Evolutionary conservation across 2,797 vertebrate species (phyloP).

Genomic region (Podarcis lilfordi): DNA sequence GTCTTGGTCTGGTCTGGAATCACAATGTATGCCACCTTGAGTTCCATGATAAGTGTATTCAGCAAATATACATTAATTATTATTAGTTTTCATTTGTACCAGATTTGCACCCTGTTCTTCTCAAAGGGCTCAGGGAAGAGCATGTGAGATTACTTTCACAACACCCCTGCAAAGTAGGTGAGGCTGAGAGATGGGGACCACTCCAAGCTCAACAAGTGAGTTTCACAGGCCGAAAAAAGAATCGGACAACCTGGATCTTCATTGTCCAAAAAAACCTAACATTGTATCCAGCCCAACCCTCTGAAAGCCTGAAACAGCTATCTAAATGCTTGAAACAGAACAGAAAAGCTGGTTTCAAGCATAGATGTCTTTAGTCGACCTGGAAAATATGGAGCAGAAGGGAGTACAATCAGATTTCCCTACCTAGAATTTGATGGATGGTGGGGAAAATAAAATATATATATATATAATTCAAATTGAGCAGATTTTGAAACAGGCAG

Average conservation of each 20-base stretch:
- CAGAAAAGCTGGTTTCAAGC: background rate
- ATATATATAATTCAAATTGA: background rate
- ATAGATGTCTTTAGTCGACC: background rate
- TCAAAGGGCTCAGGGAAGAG: too few relatives aligned
- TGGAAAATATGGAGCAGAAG: too few relatives aligned
- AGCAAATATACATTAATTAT: background rate
- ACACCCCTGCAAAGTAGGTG: background rate
- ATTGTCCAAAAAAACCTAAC: background rate
- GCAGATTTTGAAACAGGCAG: background rate
- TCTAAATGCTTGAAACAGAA: background rate
- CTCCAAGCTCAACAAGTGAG: background rate
- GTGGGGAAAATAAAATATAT: background rate
- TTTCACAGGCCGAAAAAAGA: background rate
- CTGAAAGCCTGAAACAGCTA: background rate
- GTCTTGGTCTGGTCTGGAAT: too few relatives aligned
- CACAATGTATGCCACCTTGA: too few relatives aligned
- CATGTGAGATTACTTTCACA: background rate
- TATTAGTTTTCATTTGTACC: background rate
- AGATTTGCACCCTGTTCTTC: background rate
- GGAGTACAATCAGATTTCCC: background rate
- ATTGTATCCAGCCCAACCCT: background rate
- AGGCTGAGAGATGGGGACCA: background rate
- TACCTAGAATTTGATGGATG: background rate
- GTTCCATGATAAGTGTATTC: too few relatives aligned
- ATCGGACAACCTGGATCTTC: background rate